A percentile compares a stretch with the other conserved stretches of the same genome.
These are phyloP conservation scores for Podarcis cretensis DNA, from an alignment of 2,113 vertebrate genomes.

Conservation along the genomic window DNA sequence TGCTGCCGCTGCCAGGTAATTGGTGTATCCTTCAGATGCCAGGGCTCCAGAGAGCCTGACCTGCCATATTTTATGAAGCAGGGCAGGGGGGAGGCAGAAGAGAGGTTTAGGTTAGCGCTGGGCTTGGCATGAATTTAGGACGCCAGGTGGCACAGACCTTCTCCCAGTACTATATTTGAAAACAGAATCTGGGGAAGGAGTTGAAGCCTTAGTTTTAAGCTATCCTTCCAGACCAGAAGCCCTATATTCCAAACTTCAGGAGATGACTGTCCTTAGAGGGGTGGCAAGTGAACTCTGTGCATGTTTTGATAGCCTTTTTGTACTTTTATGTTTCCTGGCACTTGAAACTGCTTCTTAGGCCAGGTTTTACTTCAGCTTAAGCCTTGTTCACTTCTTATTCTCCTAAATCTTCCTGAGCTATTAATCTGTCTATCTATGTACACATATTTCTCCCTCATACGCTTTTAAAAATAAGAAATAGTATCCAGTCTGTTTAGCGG, in stretches of 20 bases:
- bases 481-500: no score
- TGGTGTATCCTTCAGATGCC: constrained; percentile 36
- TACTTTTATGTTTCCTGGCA: not conserved
- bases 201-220: no score
- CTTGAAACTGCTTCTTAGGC: not conserved
- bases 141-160: not conserved
- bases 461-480: no score
- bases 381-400: not conserved
- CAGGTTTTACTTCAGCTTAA: not conserved
- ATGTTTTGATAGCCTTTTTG: not conserved
- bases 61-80: not conserved
- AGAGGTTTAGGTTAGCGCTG: not conserved
- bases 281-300: not conserved
- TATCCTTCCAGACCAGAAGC: not conserved
- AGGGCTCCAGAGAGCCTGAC: not conserved
- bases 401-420: no score
- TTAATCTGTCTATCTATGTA: no score
- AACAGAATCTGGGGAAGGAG: not conserved
- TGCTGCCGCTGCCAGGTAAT: constrained; percentile 30
- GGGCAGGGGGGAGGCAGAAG: not conserved
- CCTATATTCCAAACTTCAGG: not conserved
- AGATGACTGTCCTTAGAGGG: not conserved
- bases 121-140: not conserved
- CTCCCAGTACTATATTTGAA: not conserved
- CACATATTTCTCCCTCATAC: no score